Evolutionary conservation across 2,113 vertebrate species (phyloP).

Genomic region (Spea bombifrons): DNA sequence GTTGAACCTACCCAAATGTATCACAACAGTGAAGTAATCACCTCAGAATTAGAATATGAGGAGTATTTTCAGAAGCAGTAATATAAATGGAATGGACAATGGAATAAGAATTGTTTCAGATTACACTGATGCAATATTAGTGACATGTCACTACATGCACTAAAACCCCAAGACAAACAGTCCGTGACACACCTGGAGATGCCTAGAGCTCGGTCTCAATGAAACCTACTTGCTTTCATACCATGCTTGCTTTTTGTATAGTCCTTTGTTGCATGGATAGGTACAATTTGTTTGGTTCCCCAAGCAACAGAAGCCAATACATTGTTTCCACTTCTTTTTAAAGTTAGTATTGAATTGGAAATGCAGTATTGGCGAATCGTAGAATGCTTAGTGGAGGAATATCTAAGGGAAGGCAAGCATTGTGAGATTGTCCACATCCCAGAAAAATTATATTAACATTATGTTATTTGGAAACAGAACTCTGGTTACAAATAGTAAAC

Average conservation of each 20-base stretch:
- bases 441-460: too few species aligned
- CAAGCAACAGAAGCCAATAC: conserved; percentile 23
- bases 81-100: background rate
- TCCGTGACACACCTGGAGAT: background rate
- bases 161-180: background rate
- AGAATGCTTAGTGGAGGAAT: background rate
- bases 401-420: too few species aligned
- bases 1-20: too few species aligned
- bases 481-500: too few species aligned
- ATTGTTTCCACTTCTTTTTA: conserved; percentile 22
- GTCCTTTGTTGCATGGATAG: conserved; percentile 25
- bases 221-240: conserved; percentile 18
- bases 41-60: too few species aligned
- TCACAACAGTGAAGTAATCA: too few species aligned
- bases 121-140: background rate
- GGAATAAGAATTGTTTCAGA: background rate
- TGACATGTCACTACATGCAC: background rate
- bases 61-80: too few species aligned
- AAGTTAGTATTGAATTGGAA: conserved; percentile 15
- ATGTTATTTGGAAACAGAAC: too few species aligned
- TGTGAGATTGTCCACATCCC: background rate
- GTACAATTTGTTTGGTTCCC: background rate
- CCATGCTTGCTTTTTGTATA: conserved; percentile 1
- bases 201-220: background rate
- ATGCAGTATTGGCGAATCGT: background rate